A percentile compares a stretch with the other conserved stretches of the same genome.
These are phyloP conservation scores for Limnephilus marmoratus DNA, from an alignment of 2,888 invertebrate species.

Conservation along the genomic window DNA sequence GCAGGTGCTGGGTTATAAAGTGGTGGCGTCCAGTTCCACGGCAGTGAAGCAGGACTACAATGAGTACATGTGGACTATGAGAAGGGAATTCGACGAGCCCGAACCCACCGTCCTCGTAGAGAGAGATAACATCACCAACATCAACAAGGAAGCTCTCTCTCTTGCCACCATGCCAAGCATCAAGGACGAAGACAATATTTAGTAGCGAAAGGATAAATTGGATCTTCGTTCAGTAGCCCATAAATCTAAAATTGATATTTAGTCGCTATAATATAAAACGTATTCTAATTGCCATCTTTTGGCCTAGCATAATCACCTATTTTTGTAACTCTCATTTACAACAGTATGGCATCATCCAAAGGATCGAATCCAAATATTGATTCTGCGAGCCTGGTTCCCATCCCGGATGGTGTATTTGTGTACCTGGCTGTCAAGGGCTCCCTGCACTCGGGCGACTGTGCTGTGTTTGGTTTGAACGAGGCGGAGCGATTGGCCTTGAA, in stretches of 20 bases:
- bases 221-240: neutral
- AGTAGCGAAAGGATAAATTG: neutral
- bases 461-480: constrained; percentile 85
- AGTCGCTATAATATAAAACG: neutral
- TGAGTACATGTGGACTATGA: constrained; percentile 96
- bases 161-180: constrained; percentile 72
- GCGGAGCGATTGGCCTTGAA: constrained; percentile 84
- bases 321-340: neutral
- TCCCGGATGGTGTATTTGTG: constrained; percentile 79
- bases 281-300: neutral
- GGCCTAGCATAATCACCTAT: neutral
- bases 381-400: constrained; percentile 67
- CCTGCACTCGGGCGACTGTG: constrained; percentile 84
- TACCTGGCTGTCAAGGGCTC: constrained; percentile 90
- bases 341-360: constrained; percentile 33
- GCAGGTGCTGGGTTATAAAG: constrained; percentile 90
- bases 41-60: constrained; percentile 92
- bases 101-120: constrained; percentile 83
- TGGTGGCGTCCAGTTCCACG: constrained; percentile 91
- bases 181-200: constrained; percentile 69
- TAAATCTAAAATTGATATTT: neutral
- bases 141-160: constrained; percentile 79
- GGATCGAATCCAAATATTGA: constrained; percentile 66
- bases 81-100: constrained; percentile 90
- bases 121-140: constrained; percentile 80